Evolutionary conservation across 2,888 invertebrate species (phyloP).

Genomic region (Hydriomena furcata): DNA sequence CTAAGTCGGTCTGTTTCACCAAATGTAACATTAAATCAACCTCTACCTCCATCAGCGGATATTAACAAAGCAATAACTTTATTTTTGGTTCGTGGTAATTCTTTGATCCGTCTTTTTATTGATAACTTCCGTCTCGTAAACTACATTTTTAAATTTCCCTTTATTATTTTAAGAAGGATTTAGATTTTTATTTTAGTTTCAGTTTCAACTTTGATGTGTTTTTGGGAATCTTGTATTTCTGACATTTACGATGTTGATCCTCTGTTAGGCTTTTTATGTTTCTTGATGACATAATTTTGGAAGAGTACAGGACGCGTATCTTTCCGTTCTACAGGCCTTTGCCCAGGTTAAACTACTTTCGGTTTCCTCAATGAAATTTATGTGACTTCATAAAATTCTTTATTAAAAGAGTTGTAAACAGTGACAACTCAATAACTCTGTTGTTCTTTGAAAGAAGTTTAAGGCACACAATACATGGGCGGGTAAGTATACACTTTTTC

Average conservation of each 20-base stretch:
- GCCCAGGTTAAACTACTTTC: too few species aligned
- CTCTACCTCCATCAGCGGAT: conserved; percentile 43
- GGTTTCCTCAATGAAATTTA: neutral
- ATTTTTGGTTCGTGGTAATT: conserved; percentile 54
- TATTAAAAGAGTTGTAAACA: too few species aligned
- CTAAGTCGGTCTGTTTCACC: neutral
- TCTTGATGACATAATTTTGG: conserved; percentile 13
- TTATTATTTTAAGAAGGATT: conserved; percentile 27
- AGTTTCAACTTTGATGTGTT: conserved; percentile 25
- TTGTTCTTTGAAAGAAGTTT: too few species aligned
- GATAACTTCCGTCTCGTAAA: conserved; percentile 38
- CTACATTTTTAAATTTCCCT: conserved; percentile 13
- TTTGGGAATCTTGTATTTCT: conserved; percentile 15
- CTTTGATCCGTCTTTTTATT: conserved; percentile 45
- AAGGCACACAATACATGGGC: too few species aligned
- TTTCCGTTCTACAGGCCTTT: too few species aligned
- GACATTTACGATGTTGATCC: conserved; percentile 21
- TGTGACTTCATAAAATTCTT: too few species aligned
- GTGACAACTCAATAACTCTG: too few species aligned
- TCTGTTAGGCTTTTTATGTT: conserved; percentile 10
- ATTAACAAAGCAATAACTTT: conserved; percentile 58
- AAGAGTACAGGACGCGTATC: neutral
- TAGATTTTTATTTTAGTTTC: conserved; percentile 20
- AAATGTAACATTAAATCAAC: conserved; percentile 15
- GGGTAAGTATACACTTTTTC: too few species aligned